Evolutionary conservation across 2,888 invertebrate genomes (phyloP).

Genomic region (Andrena minutula): DNA sequence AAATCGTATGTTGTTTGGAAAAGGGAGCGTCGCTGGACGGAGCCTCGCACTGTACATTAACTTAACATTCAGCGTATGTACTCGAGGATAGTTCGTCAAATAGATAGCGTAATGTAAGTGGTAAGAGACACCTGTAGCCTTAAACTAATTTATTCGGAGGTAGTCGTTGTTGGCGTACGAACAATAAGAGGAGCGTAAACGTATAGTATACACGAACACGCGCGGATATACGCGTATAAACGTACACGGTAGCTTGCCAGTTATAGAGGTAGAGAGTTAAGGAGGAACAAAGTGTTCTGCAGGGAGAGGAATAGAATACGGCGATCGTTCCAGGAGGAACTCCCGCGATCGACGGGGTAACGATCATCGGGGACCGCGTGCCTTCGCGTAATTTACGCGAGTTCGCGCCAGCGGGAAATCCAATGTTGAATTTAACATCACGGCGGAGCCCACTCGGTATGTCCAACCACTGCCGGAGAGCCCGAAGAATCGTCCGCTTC

Average conservation of each 20-base stretch:
- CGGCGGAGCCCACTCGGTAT: conserved; percentile 25
- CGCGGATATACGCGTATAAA: conserved; percentile 3
- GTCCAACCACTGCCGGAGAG: background rate
- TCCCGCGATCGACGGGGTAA: conserved; percentile 14
- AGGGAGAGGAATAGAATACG: background rate
- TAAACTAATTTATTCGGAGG: conserved; percentile 77
- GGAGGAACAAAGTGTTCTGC: background rate
- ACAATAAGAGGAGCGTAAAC: conserved; percentile 48
- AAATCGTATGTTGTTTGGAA: background rate
- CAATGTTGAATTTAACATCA: conserved; percentile 52
- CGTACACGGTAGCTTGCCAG: conserved; percentile 78
- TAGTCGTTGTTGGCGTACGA: conserved; percentile 67
- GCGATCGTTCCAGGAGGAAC: conserved; percentile 25
- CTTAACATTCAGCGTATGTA: conserved; percentile 30
- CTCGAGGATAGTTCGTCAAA: conserved; percentile 43
- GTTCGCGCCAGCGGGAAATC: conserved; percentile 49
- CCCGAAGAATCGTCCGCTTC: background rate
- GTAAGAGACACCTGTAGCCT: conserved; percentile 64
- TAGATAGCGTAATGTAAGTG: conserved; percentile 51
- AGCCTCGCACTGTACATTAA: conserved; percentile 57
- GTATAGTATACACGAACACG: conserved; percentile 11
- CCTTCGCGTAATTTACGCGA: conserved; percentile 61
- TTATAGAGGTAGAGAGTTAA: conserved; percentile 67
- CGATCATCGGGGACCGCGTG: conserved; percentile 53
- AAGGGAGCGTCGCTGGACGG: conserved; percentile 30